phyloP scores from a whole-genome alignment of 2,113 vertebrate species.

The Pituophis catenifer region DNA sequence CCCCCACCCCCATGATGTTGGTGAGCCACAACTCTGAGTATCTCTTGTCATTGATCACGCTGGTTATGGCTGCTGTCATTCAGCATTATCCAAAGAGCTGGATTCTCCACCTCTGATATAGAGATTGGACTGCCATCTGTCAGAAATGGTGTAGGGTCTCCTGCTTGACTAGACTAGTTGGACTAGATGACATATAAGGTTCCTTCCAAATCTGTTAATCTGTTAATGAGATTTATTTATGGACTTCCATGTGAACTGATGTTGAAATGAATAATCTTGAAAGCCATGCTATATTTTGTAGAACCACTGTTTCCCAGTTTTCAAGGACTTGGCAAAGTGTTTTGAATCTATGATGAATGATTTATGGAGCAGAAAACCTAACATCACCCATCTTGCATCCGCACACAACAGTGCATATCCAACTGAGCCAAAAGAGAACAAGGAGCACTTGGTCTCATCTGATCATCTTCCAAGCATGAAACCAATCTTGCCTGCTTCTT shows the following conservation, averaged over 20 bases:
- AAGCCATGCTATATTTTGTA: neutral
- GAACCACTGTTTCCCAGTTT: neutral
- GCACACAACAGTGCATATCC: neutral
- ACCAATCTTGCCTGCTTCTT: neutral
- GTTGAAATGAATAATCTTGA: neutral
- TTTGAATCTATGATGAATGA: neutral
- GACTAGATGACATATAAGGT: no score
- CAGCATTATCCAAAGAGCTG: neutral
- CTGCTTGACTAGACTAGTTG: no score
- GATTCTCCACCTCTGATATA: neutral
- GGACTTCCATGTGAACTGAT: neutral
- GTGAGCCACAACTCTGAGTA: neutral
- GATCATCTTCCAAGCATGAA: slow-evolving; percentile 13
- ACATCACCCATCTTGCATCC: neutral
- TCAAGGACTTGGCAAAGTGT: neutral
- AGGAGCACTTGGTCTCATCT: neutral
- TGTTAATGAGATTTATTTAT: neutral
- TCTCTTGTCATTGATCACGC: neutral
- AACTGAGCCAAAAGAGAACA: slow-evolving; percentile 1
- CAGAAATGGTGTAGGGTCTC: no score
- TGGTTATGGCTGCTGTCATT: neutral
- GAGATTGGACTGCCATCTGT: no score
- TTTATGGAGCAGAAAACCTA: neutral
- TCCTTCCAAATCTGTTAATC: no score
- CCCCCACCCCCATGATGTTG: neutral